These are phyloP conservation scores for Drosophila mercatorum DNA, from an alignment of 2,888 invertebrate genomes.

Conservation along the genomic window DNA sequence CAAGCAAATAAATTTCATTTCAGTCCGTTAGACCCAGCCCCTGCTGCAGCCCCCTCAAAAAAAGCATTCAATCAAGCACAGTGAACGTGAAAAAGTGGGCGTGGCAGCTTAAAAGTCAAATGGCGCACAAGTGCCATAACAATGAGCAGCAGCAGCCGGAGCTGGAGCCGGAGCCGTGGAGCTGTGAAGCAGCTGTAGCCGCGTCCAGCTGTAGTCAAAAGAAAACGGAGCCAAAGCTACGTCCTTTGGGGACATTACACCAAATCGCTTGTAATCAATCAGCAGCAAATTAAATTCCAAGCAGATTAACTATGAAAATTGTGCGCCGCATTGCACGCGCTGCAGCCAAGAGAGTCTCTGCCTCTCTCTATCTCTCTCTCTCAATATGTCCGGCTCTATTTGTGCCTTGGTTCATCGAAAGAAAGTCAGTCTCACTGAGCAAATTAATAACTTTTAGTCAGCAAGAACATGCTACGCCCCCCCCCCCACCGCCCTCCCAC, in stretches of 20 bases:
- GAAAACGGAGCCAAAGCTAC: neutral
- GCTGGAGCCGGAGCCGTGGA: neutral
- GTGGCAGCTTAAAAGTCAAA: constrained; percentile 66
- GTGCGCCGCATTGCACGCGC: constrained; percentile 53
- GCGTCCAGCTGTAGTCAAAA: no score
- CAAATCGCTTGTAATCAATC: constrained; percentile 80
- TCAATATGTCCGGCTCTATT: constrained; percentile 22
- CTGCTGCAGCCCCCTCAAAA: neutral
- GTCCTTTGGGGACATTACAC: constrained; percentile 64
- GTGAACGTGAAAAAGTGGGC: neutral
- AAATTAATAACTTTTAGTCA: constrained; percentile 65
- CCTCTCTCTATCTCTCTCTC: neutral
- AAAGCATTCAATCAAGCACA: constrained; percentile 66
- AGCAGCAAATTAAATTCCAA: constrained; percentile 80
- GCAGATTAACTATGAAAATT: constrained; percentile 78
- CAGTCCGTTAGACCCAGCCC: neutral
- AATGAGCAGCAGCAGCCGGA: constrained; percentile 30
- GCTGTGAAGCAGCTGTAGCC: neutral
- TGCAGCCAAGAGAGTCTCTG: constrained; percentile 9
- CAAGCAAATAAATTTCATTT: constrained; percentile 64
- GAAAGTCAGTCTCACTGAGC: constrained; percentile 48
- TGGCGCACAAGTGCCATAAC: constrained; percentile 58
- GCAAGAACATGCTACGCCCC: constrained; percentile 10
- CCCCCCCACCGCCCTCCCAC: constrained; percentile 6
- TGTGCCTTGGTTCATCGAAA: constrained; percentile 31